These are phyloP conservation scores for Drosophila trapezifrons DNA, from an alignment of 1,140 invertebrate species.

Conservation along the genomic window DNA sequence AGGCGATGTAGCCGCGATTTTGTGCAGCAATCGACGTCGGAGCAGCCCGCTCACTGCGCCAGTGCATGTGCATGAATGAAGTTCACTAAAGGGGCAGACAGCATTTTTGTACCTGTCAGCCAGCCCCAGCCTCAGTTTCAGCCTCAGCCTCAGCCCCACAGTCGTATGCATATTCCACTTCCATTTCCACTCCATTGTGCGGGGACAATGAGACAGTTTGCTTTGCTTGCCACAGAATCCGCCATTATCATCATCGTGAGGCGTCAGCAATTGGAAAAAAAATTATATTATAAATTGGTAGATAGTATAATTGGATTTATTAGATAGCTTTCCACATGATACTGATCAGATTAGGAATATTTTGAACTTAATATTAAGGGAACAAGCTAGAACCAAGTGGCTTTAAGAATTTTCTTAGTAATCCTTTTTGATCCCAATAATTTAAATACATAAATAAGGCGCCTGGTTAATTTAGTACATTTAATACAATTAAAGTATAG, in stretches of 20 bases:
- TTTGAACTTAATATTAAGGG: neutral
- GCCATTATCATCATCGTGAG: constrained; percentile 36
- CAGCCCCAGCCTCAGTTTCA: constrained; percentile 10
- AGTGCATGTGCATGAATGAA: constrained; percentile 79
- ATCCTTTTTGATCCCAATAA: neutral
- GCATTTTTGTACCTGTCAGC: constrained; percentile 63
- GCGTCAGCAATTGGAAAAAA: constrained; percentile 31
- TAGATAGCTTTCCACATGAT: neutral
- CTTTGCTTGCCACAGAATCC: constrained; percentile 32
- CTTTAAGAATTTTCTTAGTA: neutral
- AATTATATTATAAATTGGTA: constrained; percentile 6
- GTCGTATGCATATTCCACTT: constrained; percentile 57
- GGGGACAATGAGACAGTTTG: constrained; percentile 50
- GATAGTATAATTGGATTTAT: neutral
- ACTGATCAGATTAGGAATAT: too few relatives aligned
- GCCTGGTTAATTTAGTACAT: too few relatives aligned
- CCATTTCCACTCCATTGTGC: constrained; percentile 45
- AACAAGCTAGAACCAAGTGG: neutral
- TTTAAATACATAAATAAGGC: neutral
- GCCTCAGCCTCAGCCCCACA: constrained; percentile 10
- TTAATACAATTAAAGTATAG: too few relatives aligned
- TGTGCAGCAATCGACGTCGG: constrained; percentile 39
- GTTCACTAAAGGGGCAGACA: constrained; percentile 74
- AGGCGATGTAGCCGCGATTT: constrained; percentile 44
- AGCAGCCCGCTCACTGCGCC: constrained; percentile 51